Percentiles rank a stretch among this genome's conserved stretches.
phyloP scores from a whole-genome alignment of 2,113 vertebrate species.

The Gallinago media region DNA sequence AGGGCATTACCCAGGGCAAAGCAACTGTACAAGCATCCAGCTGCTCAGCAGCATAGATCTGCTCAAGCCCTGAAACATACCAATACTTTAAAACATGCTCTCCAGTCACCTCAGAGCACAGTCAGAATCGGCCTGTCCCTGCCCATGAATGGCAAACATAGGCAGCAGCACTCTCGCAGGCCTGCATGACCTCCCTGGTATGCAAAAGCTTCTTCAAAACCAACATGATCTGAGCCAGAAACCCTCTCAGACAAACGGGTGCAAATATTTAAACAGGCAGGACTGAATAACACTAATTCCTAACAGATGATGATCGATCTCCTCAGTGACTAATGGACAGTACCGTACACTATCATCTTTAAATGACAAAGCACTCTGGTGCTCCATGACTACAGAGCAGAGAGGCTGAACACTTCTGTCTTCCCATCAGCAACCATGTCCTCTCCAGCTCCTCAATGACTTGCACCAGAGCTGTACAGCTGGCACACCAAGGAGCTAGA shows the following conservation, averaged over 20 bases:
- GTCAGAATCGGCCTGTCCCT: background rate
- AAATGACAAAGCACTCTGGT: background rate
- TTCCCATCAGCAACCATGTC: background rate
- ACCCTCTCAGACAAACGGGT: background rate
- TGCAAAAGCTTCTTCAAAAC: background rate
- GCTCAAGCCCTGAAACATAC: background rate
- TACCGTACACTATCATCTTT: background rate
- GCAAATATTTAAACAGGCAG: background rate
- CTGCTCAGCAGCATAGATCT: background rate
- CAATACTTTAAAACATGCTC: rapidly evolving
- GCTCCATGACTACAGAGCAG: background rate
- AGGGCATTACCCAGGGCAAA: background rate
- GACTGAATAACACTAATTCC: background rate
- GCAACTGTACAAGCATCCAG: background rate
- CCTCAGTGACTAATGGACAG: background rate
- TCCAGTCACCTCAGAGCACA: background rate
- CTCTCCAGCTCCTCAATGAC: background rate
- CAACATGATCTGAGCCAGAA: rapidly evolving
- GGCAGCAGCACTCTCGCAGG: background rate
- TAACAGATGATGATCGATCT: background rate
- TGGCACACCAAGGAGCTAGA: background rate
- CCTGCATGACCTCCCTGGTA: background rate
- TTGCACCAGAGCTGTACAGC: background rate
- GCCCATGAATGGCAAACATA: background rate
- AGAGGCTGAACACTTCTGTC: background rate